Percentiles rank a stretch among this genome's conserved stretches.
Conservation (phyloP, 2,797 vertebrate species). For the Labroides dimidiatus region DNA sequence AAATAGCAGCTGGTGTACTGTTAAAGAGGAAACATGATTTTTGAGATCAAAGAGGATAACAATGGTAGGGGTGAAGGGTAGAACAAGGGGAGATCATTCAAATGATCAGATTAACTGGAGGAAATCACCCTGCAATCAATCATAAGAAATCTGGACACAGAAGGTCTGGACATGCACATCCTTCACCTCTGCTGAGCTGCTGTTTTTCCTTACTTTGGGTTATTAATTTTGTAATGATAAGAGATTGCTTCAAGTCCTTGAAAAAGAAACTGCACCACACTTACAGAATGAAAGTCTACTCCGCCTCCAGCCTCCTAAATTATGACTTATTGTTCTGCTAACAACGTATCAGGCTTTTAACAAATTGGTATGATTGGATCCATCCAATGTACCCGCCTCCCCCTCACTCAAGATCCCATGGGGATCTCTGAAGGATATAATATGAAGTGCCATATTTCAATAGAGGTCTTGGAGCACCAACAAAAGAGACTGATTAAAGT, state of each 20-base stretch:
- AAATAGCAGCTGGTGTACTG: constrained; percentile 43
- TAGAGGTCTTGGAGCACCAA: constrained; percentile 57
- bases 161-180: constrained; percentile 45
- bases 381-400: constrained; percentile 68
- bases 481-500: constrained; percentile 78
- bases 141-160: constrained; percentile 41
- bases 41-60: constrained; percentile 64
- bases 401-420: constrained; percentile 63
- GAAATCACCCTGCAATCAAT: constrained; percentile 51
- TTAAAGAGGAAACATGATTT: constrained; percentile 60
- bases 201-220: constrained; percentile 53
- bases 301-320: constrained; percentile 67
- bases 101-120: constrained; percentile 67
- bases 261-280: constrained; percentile 67
- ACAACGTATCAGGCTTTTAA: constrained; percentile 78
- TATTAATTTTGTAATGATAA: constrained; percentile 77
- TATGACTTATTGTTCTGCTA: constrained; percentile 79
- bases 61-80: constrained; percentile 27
- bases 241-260: constrained; percentile 68
- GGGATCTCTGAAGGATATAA: constrained; percentile 65
- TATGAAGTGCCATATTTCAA: constrained; percentile 77
- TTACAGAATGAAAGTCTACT: constrained; percentile 63
- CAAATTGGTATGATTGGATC: constrained; percentile 79
- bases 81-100: constrained; percentile 56
- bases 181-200: constrained; percentile 45